These are phyloP conservation scores for Leptatherina wallacei DNA, from an alignment of 2,797 vertebrate species.

Conservation along the genomic window DNA sequence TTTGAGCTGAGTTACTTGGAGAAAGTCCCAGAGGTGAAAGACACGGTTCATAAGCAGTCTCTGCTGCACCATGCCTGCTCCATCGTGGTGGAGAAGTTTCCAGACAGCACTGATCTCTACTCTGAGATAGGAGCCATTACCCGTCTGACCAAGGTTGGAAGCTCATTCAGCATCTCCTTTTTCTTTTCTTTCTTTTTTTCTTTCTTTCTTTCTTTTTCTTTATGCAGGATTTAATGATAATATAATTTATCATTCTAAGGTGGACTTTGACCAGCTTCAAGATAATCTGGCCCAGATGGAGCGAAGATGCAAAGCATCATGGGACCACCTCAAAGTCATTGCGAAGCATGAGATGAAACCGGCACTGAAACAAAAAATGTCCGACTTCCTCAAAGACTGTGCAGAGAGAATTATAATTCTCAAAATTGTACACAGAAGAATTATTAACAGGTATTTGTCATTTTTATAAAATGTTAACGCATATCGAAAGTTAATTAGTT, in stretches of 20 bases:
- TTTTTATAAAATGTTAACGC: not conserved
- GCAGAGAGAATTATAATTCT: slow-evolving; percentile 97
- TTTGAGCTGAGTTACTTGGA: slow-evolving; percentile 98
- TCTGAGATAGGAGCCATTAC: slow-evolving; percentile 97
- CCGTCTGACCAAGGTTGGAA: slow-evolving; percentile 92
- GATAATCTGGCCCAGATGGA: slow-evolving; percentile 97
- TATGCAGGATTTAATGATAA: not conserved
- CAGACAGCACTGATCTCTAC: slow-evolving; percentile 96
- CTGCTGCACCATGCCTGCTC: slow-evolving; percentile 94
- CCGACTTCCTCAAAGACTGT: slow-evolving; percentile 96
- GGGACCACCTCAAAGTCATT: slow-evolving; percentile 98
- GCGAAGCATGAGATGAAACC: slow-evolving; percentile 97
- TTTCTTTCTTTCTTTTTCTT: not conserved
- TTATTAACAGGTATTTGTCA: slow-evolving; percentile 91
- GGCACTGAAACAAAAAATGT: slow-evolving; percentile 94
- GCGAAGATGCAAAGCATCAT: slow-evolving; percentile 95
- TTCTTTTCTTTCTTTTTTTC: not conserved
- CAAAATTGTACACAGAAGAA: slow-evolving; percentile 94
- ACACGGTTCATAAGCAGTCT: slow-evolving; percentile 97
- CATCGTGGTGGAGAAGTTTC: slow-evolving; percentile 96
- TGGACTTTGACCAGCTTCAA: slow-evolving; percentile 98
- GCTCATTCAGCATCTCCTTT: no score
- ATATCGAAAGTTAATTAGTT: no score
- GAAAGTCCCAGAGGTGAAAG: slow-evolving; percentile 98
- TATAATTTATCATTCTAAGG: slow-evolving; percentile 74